Percentiles rank a stretch among this genome's conserved stretches.
phyloP scores from a whole-genome alignment of 2,888 invertebrate species.

The Camptogramma bilineatum region DNA sequence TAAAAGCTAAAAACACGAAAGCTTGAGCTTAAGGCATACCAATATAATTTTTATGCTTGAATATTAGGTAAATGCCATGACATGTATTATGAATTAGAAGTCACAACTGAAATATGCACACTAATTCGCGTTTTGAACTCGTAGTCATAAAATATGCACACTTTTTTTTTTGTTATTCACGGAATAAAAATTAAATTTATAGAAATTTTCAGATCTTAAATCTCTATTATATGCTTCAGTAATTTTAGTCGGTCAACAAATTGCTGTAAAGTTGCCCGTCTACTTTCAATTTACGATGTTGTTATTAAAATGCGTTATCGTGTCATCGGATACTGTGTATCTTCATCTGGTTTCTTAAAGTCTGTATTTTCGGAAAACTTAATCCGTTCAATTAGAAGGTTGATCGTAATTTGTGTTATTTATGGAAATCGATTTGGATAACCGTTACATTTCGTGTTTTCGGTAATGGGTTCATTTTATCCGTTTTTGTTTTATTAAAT shows the following conservation, averaged over 20 bases:
- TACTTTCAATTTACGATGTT: slow-evolving; percentile 16
- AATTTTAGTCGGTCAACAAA: background rate
- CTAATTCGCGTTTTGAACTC: background rate
- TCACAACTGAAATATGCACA: background rate
- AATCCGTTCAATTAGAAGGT: slow-evolving; percentile 48
- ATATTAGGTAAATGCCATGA: too few relatives aligned
- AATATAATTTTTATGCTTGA: too few relatives aligned
- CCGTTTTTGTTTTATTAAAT: background rate
- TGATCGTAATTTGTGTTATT: slow-evolving; percentile 44
- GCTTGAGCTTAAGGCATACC: too few relatives aligned
- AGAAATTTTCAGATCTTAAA: too few relatives aligned
- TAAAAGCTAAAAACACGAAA: too few relatives aligned
- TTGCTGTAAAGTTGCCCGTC: slow-evolving; percentile 17
- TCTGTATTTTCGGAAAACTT: slow-evolving; percentile 48
- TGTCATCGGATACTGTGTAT: slow-evolving; percentile 41
- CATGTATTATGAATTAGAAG: background rate
- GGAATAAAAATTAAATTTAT: background rate
- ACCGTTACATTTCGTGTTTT: slow-evolving; percentile 23
- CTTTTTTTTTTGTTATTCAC: background rate
- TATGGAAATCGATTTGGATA: slow-evolving; percentile 48
- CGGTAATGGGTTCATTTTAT: slow-evolving; percentile 19
- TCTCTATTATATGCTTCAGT: background rate
- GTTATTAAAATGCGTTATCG: slow-evolving; percentile 34
- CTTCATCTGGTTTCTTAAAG: slow-evolving; percentile 34
- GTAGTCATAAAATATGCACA: background rate